Percentiles rank a stretch among this genome's conserved stretches.
Evolutionary conservation across 1,140 invertebrate genomes (phyloP).

Genomic region (Cydia pomonella): DNA sequence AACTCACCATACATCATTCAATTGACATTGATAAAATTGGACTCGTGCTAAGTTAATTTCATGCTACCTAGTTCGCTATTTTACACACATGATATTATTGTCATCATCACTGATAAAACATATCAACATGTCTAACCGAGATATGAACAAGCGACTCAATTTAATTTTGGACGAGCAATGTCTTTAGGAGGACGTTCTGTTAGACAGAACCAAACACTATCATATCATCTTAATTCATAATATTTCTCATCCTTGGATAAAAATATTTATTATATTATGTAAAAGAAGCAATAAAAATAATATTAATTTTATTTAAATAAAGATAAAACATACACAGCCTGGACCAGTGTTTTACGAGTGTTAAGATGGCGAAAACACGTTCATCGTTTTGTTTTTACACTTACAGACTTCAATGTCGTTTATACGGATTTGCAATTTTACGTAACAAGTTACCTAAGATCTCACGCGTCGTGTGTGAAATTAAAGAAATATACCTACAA

Average conservation of each 20-base stretch:
- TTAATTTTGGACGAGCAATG: not conserved
- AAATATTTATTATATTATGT: not conserved
- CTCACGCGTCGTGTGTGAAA: not conserved
- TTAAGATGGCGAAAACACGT: not conserved
- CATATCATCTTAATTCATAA: not conserved
- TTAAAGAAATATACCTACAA: not conserved
- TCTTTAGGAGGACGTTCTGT: not conserved
- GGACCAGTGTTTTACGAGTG: not conserved
- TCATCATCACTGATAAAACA: slow-evolving; percentile 23
- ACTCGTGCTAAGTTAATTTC: not conserved
- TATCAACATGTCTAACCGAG: not conserved
- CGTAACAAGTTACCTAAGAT: too few species aligned
- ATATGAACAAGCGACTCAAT: not conserved
- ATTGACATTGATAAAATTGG: slow-evolving; percentile 20
- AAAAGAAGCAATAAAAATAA: not conserved
- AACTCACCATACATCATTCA: not conserved
- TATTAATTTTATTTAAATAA: not conserved
- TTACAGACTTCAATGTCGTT: too few species aligned
- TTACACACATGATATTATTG: slow-evolving; percentile 22
- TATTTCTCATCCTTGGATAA: not conserved
- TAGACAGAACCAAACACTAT: not conserved
- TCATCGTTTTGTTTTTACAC: too few species aligned
- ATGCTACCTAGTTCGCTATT: not conserved
- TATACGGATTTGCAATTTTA: too few species aligned
- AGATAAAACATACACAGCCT: not conserved